These are phyloP conservation scores for Ceriagrion tenellum DNA, from an alignment of 2,888 invertebrate species.

Conservation along the genomic window DNA sequence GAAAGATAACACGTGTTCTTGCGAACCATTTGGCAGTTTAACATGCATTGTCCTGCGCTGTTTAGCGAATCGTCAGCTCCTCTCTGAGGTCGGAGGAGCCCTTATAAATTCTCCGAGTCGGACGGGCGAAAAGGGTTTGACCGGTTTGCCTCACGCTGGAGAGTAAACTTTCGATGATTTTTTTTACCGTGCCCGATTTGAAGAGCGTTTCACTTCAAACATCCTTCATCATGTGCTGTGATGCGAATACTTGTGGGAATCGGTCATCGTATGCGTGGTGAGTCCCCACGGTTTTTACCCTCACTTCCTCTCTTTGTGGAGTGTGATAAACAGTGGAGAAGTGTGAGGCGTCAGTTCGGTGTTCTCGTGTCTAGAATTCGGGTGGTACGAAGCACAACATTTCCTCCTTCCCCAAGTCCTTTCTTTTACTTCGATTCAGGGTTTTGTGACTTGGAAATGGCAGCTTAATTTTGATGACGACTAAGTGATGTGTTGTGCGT, in stretches of 20 bases:
- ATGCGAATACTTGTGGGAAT: not conserved
- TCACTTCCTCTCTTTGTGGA: not conserved
- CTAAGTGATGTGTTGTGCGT: too few relatives aligned
- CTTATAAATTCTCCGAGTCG: not conserved
- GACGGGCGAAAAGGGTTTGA: constrained; percentile 20
- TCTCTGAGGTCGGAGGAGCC: not conserved
- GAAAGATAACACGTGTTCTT: constrained; percentile 8
- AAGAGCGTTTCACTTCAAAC: not conserved
- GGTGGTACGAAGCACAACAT: too few relatives aligned
- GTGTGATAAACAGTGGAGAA: not conserved
- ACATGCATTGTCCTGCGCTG: not conserved
- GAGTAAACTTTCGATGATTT: not conserved
- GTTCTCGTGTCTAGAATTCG: too few relatives aligned
- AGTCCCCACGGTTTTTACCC: not conserved
- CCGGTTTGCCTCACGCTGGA: not conserved
- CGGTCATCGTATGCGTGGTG: too few relatives aligned
- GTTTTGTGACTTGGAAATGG: too few relatives aligned
- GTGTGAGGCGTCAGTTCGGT: too few relatives aligned
- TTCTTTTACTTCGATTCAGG: too few relatives aligned
- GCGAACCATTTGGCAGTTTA: not conserved
- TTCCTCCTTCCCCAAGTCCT: too few relatives aligned
- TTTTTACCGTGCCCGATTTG: not conserved
- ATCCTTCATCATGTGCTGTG: not conserved
- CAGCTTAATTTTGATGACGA: too few relatives aligned
- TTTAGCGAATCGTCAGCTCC: not conserved